Evolutionary conservation across 2,113 vertebrate genomes (phyloP), one percentile per base, ranked within the genome.

Genomic region (Oenanthe melanoleuca): DNA sequence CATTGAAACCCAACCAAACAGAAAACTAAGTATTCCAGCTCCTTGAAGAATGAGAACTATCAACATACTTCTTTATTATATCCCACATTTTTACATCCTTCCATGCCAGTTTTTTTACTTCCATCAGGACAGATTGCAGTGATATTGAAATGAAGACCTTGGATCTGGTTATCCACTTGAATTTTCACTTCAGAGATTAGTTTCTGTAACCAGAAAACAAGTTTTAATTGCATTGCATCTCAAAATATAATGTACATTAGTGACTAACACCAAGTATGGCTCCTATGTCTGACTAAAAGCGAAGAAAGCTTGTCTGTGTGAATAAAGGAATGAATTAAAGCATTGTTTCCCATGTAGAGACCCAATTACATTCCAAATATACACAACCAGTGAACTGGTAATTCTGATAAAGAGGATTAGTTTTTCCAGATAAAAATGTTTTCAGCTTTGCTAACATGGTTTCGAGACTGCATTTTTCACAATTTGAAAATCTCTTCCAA

Each of bases 121-220:
- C 99, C 99, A 50, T 98, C 96, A 44, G 99, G 99, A 97, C 99
- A 99, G 72, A 99, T 87, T 83, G 99, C 98, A 82, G 98, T 98
- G 56, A 99, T 97, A 71, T 98, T 98, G 93, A 99, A 98, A 97
- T 97, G 95, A 97, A 99, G 97, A 92, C 98, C 98, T 96, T 98
- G 98, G 74, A 98, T 97, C 42, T 98, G 96, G 97, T 99, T 99
- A 97, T 99, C 98, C 92, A 99, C 97, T 61, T 99, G 98, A 94
- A 99, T 97, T 96, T 98, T 98, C 82, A 99, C 99, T 97, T 99
- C 99, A 42, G 99, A 99, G 89, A 99, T 95, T 50, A 99, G 97
- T 95, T 98, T 99, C 99, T 98, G 97, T 49, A 97, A 97, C 16
- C 94, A 96, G 72, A 97, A 90, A 97, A 92, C 8, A 86, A 92